Percentiles rank a stretch among this genome's conserved stretches.
phyloP scores from a whole-genome alignment of 2,888 invertebrate genomes.

The Antheraea yamamai region DNA sequence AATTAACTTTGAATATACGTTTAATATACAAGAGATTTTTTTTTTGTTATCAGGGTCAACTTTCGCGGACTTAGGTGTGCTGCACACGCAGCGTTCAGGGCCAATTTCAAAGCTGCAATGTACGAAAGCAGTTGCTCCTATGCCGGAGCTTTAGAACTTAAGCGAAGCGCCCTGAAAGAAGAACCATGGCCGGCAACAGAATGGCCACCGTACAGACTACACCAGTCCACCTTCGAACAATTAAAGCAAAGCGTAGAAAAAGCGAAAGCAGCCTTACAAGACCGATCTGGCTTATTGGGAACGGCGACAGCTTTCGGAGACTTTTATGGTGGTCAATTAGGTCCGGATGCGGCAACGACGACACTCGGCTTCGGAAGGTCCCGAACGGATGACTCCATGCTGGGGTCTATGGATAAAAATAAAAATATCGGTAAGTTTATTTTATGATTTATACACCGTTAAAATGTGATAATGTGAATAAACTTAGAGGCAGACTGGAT shows the following conservation, averaged over 20 bases:
- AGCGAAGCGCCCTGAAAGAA: conserved; percentile 84
- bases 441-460: not conserved
- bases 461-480: too few relatives aligned
- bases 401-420: conserved; percentile 70
- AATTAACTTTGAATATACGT: not conserved
- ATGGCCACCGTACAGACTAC: conserved; percentile 90
- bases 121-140: conserved; percentile 97
- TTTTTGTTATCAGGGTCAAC: conserved; percentile 58
- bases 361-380: conserved; percentile 68
- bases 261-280: conserved; percentile 92
- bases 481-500: too few relatives aligned
- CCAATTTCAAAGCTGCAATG: conserved; percentile 84
- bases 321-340: conserved; percentile 81
- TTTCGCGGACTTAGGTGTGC: conserved; percentile 71
- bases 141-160: conserved; percentile 90
- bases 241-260: conserved; percentile 95
- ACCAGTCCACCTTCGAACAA: conserved; percentile 94
- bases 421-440: conserved; percentile 69
- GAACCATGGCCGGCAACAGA: conserved; percentile 84
- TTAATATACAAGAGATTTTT: not conserved
- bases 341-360: conserved; percentile 61
- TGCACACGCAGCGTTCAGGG: conserved; percentile 55
- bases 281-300: conserved; percentile 85
- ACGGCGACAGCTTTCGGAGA: conserved; percentile 88
- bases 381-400: conserved; percentile 71